Conservation (phyloP, 2,113 vertebrate species). For the Anseranas semipalmata region DNA sequence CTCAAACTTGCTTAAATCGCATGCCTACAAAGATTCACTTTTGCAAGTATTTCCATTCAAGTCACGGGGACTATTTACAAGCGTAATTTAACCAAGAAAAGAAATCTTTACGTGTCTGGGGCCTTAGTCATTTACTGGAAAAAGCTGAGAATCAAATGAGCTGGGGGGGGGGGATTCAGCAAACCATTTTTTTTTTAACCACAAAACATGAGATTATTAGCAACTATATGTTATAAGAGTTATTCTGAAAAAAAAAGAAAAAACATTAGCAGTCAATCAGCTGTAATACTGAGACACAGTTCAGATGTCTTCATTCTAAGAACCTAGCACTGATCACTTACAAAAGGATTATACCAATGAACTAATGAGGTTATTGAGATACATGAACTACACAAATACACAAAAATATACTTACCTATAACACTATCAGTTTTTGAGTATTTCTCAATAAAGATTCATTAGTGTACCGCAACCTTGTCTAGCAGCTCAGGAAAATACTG, state of each 20-base stretch:
- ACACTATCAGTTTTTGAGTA: background rate
- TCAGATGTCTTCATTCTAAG: background rate
- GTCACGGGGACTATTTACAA: background rate
- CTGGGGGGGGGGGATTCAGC: background rate
- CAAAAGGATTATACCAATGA: background rate
- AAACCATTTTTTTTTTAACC: background rate
- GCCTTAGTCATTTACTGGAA: background rate
- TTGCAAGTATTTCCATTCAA: background rate
- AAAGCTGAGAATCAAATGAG: background rate
- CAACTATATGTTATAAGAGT: background rate
- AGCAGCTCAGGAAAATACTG: background rate
- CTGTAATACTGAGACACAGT: background rate
- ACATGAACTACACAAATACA: background rate
- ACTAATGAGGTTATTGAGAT: background rate
- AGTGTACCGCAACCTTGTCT: background rate
- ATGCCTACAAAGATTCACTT: background rate
- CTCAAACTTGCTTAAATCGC: background rate
- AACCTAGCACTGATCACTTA: background rate
- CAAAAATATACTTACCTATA: background rate
- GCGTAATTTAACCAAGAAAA: background rate
- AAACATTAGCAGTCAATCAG: background rate
- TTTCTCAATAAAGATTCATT: background rate
- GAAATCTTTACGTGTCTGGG: background rate
- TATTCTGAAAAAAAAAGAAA: background rate
- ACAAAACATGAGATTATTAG: background rate